phyloP scores from a whole-genome alignment of 1,140 invertebrate species.

The Mizuhopecten yessoensis region DNA sequence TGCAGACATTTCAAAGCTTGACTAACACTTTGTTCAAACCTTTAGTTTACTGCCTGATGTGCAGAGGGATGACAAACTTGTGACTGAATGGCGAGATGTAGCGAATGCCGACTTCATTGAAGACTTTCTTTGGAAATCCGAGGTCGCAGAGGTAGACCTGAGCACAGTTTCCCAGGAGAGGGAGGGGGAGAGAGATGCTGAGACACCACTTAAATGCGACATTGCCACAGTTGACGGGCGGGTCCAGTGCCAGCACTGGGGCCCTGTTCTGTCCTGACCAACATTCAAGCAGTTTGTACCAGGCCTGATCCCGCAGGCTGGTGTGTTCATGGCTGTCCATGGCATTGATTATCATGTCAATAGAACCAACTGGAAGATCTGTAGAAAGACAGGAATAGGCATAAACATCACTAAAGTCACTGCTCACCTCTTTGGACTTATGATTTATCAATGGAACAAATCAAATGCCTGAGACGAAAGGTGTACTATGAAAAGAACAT shows the following conservation, averaged over 20 bases:
- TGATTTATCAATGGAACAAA: too few relatives aligned
- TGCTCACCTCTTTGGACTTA: too few relatives aligned
- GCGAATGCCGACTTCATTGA: slow-evolving; percentile 89
- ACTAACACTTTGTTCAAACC: not conserved
- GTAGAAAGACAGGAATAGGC: slow-evolving; percentile 63
- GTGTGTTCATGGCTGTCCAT: slow-evolving; percentile 85
- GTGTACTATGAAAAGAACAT: too few relatives aligned
- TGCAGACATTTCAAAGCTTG: not conserved
- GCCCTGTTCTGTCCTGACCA: slow-evolving; percentile 90
- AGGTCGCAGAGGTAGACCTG: slow-evolving; percentile 94
- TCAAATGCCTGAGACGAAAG: too few relatives aligned
- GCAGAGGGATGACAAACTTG: slow-evolving; percentile 93
- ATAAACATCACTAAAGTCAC: too few relatives aligned
- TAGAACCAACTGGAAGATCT: slow-evolving; percentile 86
- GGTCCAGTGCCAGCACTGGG: slow-evolving; percentile 92
- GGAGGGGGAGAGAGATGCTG: slow-evolving; percentile 89
- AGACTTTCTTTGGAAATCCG: slow-evolving; percentile 91
- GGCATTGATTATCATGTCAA: slow-evolving; percentile 89
- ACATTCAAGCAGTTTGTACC: slow-evolving; percentile 84
- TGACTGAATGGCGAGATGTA: slow-evolving; percentile 95
- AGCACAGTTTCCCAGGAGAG: slow-evolving; percentile 87
- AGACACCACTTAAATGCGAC: slow-evolving; percentile 90
- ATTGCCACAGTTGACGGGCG: slow-evolving; percentile 86
- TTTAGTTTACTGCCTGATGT: slow-evolving; percentile 83
- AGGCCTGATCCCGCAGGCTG: slow-evolving; percentile 71